phyloP scores from a whole-genome alignment of 2,888 invertebrate genomes.

The Terebella lapidaria region DNA sequence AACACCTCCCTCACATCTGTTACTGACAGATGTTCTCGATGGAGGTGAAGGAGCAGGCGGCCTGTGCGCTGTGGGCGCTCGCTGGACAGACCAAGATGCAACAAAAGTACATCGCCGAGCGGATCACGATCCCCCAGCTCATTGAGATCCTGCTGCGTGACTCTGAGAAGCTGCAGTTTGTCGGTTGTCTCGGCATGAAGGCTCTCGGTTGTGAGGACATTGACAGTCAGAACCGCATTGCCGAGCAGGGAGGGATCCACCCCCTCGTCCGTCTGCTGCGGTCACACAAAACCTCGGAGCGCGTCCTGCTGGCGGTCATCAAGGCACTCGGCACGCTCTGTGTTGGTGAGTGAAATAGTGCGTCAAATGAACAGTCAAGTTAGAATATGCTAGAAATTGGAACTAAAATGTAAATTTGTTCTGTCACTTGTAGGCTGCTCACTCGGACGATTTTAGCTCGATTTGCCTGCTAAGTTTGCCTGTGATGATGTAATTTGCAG shows the following conservation, averaged over 20 bases:
- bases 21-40: slow-evolving; percentile 27
- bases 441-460: too few species aligned
- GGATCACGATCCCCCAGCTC: slow-evolving; percentile 47
- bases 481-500: too few species aligned
- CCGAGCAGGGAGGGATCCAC: slow-evolving; percentile 46
- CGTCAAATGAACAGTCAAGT: too few species aligned
- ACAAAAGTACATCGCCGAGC: slow-evolving; percentile 49
- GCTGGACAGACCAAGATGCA: slow-evolving; percentile 50
- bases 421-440: too few species aligned
- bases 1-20: too few species aligned
- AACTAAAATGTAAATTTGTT: too few species aligned
- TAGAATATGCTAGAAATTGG: too few species aligned
- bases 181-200: slow-evolving; percentile 51
- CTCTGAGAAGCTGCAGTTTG: slow-evolving; percentile 52
- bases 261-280: slow-evolving; percentile 48
- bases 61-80: slow-evolving; percentile 51
- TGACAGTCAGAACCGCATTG: slow-evolving; percentile 49
- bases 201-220: slow-evolving; percentile 49
- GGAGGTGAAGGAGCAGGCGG: slow-evolving; percentile 51
- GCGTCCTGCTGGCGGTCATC: slow-evolving; percentile 48
- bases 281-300: slow-evolving; percentile 40
- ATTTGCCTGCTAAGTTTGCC: too few species aligned
- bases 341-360: slow-evolving; percentile 40
- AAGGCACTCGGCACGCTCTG: slow-evolving; percentile 51
- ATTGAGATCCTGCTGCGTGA: slow-evolving; percentile 50